These are phyloP conservation scores for Coracias cyanogaster DNA, from an alignment of 2,797 vertebrate species.

Conservation along the genomic window DNA sequence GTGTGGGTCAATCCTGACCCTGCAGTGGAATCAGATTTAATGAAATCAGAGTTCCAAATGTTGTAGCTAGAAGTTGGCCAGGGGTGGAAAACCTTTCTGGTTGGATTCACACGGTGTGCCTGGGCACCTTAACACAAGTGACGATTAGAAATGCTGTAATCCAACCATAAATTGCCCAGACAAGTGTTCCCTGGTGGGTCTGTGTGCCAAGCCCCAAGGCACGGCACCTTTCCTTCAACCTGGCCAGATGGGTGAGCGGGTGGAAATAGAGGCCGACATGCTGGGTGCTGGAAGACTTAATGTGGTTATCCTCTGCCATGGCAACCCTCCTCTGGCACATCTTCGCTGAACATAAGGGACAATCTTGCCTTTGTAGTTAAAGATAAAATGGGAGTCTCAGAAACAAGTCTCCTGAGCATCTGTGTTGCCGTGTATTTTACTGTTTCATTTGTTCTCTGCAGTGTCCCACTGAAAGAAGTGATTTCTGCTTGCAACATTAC, in stretches of 20 bases:
- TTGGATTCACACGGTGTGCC: fast-evolving
- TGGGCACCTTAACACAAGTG: neutral
- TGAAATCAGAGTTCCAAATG: neutral
- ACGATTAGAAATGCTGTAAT: neutral
- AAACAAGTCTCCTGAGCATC: neutral
- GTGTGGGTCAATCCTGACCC: neutral
- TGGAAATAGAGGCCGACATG: neutral
- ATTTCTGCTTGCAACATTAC: neutral
- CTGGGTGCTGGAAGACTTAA: neutral
- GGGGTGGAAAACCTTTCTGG: neutral
- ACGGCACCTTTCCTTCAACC: neutral
- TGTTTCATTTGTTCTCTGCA: neutral
- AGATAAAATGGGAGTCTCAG: neutral
- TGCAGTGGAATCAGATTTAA: neutral
- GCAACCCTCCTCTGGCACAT: slow-evolving; percentile 2
- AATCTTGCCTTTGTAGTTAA: neutral
- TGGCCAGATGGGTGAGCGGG: neutral
- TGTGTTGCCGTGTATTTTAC: neutral
- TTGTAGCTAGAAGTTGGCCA: neutral
- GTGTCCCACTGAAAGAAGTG: neutral
- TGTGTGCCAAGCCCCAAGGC: fast-evolving
- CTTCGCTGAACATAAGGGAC: neutral
- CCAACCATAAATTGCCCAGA: neutral
- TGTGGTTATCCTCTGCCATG: neutral
- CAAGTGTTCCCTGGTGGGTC: neutral